Conservation (phyloP, 2,888 invertebrate species). For the Melanotus villosus region DNA sequence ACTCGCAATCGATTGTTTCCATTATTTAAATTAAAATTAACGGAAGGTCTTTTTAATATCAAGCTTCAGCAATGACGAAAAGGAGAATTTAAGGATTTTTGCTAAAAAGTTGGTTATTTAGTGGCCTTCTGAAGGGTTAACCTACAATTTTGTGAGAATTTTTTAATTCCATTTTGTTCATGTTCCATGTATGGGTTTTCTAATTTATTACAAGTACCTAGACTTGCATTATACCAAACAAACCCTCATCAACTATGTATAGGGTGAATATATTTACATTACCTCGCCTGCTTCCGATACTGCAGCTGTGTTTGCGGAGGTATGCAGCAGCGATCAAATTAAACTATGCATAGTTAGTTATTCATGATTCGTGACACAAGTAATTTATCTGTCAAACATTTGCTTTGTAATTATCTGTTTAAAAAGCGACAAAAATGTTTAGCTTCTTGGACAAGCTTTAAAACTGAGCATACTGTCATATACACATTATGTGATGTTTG, state of each 20-base stretch:
- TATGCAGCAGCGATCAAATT: conserved; percentile 12
- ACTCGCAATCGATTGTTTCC: conserved; percentile 5
- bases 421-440: background rate
- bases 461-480: too few relatives aligned
- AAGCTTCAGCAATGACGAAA: too few relatives aligned
- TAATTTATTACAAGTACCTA: background rate
- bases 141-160: too few relatives aligned
- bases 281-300: conserved; percentile 15
- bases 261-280: conserved; percentile 15
- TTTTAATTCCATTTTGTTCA: background rate
- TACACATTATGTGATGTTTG: too few relatives aligned
- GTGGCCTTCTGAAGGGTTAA: too few relatives aligned
- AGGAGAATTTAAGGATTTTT: too few relatives aligned
- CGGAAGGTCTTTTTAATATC: too few relatives aligned
- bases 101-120: too few relatives aligned
- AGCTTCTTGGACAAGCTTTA: too few relatives aligned
- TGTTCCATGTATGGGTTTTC: background rate
- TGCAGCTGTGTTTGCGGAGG: conserved; percentile 20
- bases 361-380: background rate
- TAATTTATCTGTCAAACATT: conserved; percentile 5
- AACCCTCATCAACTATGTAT: conserved; percentile 10
- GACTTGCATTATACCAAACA: background rate
- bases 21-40: too few relatives aligned
- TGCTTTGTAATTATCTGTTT: background rate
- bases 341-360: conserved; percentile 19